Evolutionary conservation across 2,888 invertebrate genomes (phyloP).

Genomic region (Erannis defoliaria): DNA sequence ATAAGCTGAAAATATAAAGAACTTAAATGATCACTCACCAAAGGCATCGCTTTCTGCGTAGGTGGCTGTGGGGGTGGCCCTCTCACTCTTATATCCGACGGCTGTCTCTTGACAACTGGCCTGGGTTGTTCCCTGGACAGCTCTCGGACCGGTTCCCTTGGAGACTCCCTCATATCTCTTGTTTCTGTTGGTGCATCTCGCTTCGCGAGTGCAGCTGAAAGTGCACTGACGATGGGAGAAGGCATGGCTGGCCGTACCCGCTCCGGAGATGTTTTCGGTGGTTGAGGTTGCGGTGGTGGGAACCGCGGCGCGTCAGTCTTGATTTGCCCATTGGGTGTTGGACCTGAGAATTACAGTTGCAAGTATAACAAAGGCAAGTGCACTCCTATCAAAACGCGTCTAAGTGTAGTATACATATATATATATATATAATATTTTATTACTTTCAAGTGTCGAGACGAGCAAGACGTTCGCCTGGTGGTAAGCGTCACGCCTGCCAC

Average conservation of each 20-base stretch:
- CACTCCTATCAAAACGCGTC: too few relatives aligned
- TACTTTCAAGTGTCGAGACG: too few relatives aligned
- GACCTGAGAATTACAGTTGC: slow-evolving; percentile 51
- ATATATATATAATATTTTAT: too few relatives aligned
- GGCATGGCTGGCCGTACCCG: slow-evolving; percentile 60
- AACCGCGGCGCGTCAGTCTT: slow-evolving; percentile 72
- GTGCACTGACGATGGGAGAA: slow-evolving; percentile 65
- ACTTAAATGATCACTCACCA: slow-evolving; percentile 74
- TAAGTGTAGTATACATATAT: too few relatives aligned
- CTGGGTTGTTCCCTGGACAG: slow-evolving; percentile 73
- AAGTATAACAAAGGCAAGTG: neutral
- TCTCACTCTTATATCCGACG: slow-evolving; percentile 80
- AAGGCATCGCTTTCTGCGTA: slow-evolving; percentile 89
- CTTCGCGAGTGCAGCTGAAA: slow-evolving; percentile 73
- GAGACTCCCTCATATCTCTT: slow-evolving; percentile 52
- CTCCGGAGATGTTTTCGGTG: slow-evolving; percentile 69
- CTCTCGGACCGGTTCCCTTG: slow-evolving; percentile 74
- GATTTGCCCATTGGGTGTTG: slow-evolving; percentile 75
- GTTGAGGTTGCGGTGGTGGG: slow-evolving; percentile 65
- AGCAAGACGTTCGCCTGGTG: too few relatives aligned
- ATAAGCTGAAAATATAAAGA: neutral
- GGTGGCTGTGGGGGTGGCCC: slow-evolving; percentile 95
- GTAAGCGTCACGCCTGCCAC: too few relatives aligned
- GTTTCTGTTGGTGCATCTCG: slow-evolving; percentile 44
- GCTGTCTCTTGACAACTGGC: slow-evolving; percentile 63